phyloP scores from a whole-genome alignment of 2,888 invertebrate species.

The Osedax fenrisi region DNA sequence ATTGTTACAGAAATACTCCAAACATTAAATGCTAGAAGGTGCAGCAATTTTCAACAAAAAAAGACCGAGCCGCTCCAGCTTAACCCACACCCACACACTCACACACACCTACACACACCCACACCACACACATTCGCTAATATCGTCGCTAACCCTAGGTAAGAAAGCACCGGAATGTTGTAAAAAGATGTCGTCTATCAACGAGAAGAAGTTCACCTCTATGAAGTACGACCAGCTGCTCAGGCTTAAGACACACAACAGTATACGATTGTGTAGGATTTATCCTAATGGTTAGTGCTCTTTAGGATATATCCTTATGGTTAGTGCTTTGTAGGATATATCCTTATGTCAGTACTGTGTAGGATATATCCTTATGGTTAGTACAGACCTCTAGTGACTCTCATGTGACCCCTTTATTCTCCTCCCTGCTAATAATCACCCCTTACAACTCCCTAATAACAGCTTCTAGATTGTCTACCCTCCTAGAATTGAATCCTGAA shows the following conservation, averaged over 20 bases:
- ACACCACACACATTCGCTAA: too few relatives aligned
- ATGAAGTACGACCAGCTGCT: not conserved
- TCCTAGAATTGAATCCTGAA: not conserved
- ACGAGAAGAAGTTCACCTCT: not conserved
- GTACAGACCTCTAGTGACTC: too few relatives aligned
- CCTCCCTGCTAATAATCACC: not conserved
- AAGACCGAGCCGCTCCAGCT: too few relatives aligned
- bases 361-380: not conserved
- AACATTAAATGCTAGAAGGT: too few relatives aligned
- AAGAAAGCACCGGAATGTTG: not conserved
- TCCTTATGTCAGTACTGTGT: not conserved
- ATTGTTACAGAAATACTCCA: too few relatives aligned
- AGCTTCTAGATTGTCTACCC: not conserved
- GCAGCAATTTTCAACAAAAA: too few relatives aligned
- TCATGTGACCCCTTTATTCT: not conserved
- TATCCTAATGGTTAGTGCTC: not conserved
- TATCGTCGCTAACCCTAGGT: too few relatives aligned
- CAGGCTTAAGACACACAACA: not conserved
- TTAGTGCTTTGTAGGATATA: not conserved
- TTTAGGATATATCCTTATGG: not conserved
- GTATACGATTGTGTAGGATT: not conserved
- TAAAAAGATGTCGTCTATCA: not conserved
- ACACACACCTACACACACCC: too few relatives aligned
- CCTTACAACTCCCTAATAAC: not conserved
- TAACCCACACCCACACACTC: too few relatives aligned